Evolutionary conservation across 2,113 vertebrate species (phyloP).

Genomic region (Octodon degus): DNA sequence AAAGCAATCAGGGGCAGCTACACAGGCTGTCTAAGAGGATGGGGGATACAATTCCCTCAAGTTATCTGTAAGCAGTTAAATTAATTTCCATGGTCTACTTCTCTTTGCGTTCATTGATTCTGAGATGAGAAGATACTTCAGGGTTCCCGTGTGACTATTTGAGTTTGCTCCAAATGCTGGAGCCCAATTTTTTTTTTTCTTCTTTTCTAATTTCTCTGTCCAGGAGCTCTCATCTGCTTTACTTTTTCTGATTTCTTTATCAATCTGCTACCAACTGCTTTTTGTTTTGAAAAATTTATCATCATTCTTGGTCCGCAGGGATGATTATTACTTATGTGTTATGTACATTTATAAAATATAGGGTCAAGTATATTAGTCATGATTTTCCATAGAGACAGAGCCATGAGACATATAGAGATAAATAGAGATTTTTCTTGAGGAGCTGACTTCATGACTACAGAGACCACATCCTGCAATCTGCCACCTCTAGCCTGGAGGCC

Average conservation of each 20-base stretch:
- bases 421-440: not conserved
- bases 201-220: constrained; percentile 32
- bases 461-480: not conserved
- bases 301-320: not conserved
- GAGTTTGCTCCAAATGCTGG: constrained; percentile 19
- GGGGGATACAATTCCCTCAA: not conserved
- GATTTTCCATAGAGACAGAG: not conserved
- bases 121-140: not conserved
- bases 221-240: not conserved
- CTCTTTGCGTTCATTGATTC: not conserved
- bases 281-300: not conserved
- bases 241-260: not conserved
- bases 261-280: not conserved
- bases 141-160: not conserved
- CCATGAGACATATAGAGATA: not conserved
- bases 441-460: not conserved
- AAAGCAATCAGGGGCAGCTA: not conserved
- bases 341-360: not conserved
- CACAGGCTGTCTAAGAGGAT: not conserved
- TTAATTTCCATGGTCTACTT: constrained; percentile 47
- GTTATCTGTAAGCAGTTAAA: not conserved
- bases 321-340: not conserved
- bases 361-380: not conserved
- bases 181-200: not conserved
- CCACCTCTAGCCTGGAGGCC: not conserved